These are phyloP conservation scores for Tetragnatha montana DNA, from an alignment of 2,888 invertebrate genomes.

Conservation along the genomic window DNA sequence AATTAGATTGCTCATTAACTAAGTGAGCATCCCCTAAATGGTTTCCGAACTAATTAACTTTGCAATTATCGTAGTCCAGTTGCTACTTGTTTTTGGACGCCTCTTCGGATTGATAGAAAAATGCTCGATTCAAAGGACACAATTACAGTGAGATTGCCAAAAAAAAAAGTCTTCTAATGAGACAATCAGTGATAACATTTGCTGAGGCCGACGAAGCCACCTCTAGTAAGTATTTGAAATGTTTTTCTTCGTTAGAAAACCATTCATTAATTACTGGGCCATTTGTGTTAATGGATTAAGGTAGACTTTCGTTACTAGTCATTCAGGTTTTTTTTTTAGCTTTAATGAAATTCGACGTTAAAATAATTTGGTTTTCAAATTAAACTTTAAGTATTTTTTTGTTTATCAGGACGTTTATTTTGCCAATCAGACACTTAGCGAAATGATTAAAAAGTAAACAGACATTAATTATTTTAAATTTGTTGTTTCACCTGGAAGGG, in stretches of 20 bases:
- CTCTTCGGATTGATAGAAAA: constrained; percentile 12
- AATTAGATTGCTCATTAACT: constrained; percentile 48
- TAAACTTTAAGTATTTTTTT: too few species aligned
- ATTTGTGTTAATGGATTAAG: too few species aligned
- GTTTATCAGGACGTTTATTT: too few species aligned
- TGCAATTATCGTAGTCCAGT: constrained; percentile 34
- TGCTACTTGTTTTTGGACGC: neutral
- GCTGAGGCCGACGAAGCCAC: neutral
- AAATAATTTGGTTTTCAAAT: too few species aligned
- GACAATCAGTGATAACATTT: neutral
- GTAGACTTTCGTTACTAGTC: too few species aligned
- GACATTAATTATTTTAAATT: too few species aligned
- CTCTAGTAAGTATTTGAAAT: neutral
- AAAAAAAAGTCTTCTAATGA: neutral
- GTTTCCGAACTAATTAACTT: constrained; percentile 35
- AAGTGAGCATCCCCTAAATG: constrained; percentile 3
- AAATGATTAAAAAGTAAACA: too few species aligned
- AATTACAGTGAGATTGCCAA: neutral
- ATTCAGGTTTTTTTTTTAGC: too few species aligned
- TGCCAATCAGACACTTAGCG: too few species aligned
- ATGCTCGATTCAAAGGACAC: neutral
- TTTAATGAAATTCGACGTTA: too few species aligned
- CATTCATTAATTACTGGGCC: neutral
- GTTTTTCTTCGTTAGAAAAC: neutral
- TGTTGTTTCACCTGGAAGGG: too few species aligned